Evolutionary conservation across 2,797 vertebrate species (phyloP), one percentile per base, ranked within the genome.

Genomic region (Coccyzus lansbergi): DNA sequence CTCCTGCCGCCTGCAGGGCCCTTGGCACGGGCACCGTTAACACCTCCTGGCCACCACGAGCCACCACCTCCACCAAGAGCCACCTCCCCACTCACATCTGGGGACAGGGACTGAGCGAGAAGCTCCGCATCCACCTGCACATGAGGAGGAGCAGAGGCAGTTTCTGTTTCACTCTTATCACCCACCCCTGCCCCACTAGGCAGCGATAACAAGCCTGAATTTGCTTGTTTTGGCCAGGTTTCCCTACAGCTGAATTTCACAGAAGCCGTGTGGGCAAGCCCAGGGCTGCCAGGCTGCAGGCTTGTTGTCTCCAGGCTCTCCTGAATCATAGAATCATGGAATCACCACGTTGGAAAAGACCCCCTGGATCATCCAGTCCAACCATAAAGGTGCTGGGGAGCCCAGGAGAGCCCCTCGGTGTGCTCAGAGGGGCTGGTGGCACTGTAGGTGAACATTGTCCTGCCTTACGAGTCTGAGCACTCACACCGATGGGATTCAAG

Each of bases 401-500:
- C 29, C 21, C 38, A 2, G 28, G 19, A 17, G n/a, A 24, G 24
- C 19, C 34, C 44, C 52, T 52, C 9, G 0, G 8, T 5, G 14
- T 15, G 17, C 42, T 36, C 21, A 3, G 8, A 0, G 3, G 17
- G 19, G 31, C 49, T 60, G 71, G n/a, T n/a, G n/a, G 26, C 62
- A 42, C 12, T 0, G 71, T 20, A 22, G 83, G 25, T 4, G 2
- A 31, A 25, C 46, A 46, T 19, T 8, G 46, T 11, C 46, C 46
- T 46, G 19, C 48, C 33, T 12, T 2, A 4, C 0, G 19, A 59
- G 15, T 3, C 63, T 4, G 42, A 74, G 89, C 78, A 17, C 38
- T 6, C 55, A 15, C 1, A 0, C 2, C 0, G 3, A 5, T 2
- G 48, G 40, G 72, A 19, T 58, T 18, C 15, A 2, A 6, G 44